Base-by-base conservation (phyloP, 2,797 vertebrate species). In the Sitta carolinensis region DNA sequence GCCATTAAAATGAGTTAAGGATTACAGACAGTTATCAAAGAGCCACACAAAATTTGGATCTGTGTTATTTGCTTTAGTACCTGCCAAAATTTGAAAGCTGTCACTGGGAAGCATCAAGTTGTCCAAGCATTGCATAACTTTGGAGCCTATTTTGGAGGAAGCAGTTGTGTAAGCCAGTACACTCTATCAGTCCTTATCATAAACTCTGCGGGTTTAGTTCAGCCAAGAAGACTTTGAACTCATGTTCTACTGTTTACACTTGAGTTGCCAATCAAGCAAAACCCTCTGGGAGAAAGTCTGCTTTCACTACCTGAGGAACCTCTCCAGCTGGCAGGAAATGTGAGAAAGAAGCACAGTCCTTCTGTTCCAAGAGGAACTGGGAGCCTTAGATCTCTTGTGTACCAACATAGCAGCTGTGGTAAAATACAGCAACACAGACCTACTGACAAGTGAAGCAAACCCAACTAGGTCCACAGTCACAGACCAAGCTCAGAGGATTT, bases 201-300 rank as follows among this genome's bases (percentile, higher is more conserved):
- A n/a, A 80, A 20, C 38, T 68, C 43, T 20, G 20, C 25, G 42
- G 43, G 50, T 51, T 92, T 38, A 75, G 85, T 47, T 86, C 50
- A 81, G 40, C 79, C 75, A 88, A 69, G n/a, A 64, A 61, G 91
- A 92, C 94, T 93, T 92, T 96, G 93, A 91, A 84, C 92, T 93
- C 12, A 2, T 61, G 77, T 64, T 81, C 61, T 61, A 25, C 42
- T 89, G 72, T 94, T 95, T 95, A 89, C 79, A 69, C 18, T 59
- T 3, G 25, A 73, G 57, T 12, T 95, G 67, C n/a, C 45, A 87
- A 85, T 66, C 59, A 83, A 69, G n/a, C 70, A 64, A 90, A 94
- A 72, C 9, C 10, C 15, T 92, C 14, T 87, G 62, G 69, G 95
- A 96, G 94, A 96, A 96, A 94, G 91, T 91, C 79, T 92, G 16